Conservation (phyloP, 2,113 vertebrate species). For the Scopus umbretta region DNA sequence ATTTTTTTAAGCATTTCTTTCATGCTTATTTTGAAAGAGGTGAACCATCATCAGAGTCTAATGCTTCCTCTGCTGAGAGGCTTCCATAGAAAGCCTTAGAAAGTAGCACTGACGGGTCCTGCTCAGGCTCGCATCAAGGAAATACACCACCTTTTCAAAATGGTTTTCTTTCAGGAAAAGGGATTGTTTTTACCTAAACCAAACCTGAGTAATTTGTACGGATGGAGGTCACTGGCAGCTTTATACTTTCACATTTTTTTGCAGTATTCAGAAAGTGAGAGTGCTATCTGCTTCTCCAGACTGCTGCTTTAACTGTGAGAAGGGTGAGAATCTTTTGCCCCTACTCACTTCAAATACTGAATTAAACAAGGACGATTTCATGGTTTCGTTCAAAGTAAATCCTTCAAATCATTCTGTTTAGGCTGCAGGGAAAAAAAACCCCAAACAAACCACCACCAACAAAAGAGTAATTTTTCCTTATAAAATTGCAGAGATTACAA, state of each 20-base stretch:
- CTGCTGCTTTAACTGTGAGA: background rate
- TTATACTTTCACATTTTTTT: background rate
- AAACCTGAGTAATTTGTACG: background rate
- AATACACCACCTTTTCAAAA: background rate
- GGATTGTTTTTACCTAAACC: background rate
- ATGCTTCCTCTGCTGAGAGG: background rate
- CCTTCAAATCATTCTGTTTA: background rate
- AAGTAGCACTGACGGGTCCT: background rate
- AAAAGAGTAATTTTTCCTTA: background rate
- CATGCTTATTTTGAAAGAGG: background rate
- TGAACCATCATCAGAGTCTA: background rate
- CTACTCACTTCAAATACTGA: background rate
- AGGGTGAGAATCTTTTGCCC: background rate
- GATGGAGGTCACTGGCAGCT: background rate
- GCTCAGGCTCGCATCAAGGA: accelerated
- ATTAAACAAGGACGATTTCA: background rate
- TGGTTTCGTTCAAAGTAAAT: background rate
- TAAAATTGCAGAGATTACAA: background rate
- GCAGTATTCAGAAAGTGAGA: background rate
- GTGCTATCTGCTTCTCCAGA: background rate
- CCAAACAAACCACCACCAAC: background rate
- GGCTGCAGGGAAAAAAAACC: background rate
- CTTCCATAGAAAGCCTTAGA: background rate
- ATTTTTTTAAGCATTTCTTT: background rate
- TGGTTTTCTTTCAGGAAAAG: background rate